Evolutionary conservation across 2,113 vertebrate species (phyloP), one percentile per base, ranked within the genome.

Genomic region (Camelus bactrianus): DNA sequence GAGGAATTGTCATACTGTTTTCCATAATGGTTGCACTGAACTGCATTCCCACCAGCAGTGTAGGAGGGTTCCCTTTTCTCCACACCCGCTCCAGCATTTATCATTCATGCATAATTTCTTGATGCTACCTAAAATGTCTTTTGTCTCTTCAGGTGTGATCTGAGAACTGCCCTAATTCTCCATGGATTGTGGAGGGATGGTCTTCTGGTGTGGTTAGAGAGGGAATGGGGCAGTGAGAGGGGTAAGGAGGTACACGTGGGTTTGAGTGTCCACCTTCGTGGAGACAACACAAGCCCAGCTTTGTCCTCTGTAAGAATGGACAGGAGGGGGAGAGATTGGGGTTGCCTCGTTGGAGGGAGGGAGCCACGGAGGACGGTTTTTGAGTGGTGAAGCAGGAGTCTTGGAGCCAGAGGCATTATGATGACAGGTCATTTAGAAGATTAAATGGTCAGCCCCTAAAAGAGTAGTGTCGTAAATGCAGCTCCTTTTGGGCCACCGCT

Each of bases 181-280:
- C 22, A 3, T 0, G 11, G 22, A 54, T 24, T 15, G 15, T 6
- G 17, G 87, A 67, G 64, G 46, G 24, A 8, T 16, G 62, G 35
- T 77, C 32, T 75, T 62, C 58, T 50, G 46, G 72, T 16, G 8
- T 60, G 46, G 46, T 10, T 75, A 72, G 52, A 54, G 3, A 60
- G 3, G 42, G 19, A 32, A 3, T 8, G 0, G 19, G 20, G 5
- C n/a, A 8, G 69, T 30, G 50, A 67, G 15, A 42, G 22, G 17
- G 16, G 4, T 5, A 8, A 13, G 32, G 48, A 72, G 14, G 20
- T 42, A 2, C 15, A 17, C 0, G 2, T 32, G 58, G 28, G 52
- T 26, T 17, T 14, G 50, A 69, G 54, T 60, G 20, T 48, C 13
- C 2, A 22, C 32, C 11, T 58, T 85, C 67, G 14, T 12, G 2